Conservation (phyloP, 2,797 vertebrate species). For the Myoxocephalus aenaeus region DNA sequence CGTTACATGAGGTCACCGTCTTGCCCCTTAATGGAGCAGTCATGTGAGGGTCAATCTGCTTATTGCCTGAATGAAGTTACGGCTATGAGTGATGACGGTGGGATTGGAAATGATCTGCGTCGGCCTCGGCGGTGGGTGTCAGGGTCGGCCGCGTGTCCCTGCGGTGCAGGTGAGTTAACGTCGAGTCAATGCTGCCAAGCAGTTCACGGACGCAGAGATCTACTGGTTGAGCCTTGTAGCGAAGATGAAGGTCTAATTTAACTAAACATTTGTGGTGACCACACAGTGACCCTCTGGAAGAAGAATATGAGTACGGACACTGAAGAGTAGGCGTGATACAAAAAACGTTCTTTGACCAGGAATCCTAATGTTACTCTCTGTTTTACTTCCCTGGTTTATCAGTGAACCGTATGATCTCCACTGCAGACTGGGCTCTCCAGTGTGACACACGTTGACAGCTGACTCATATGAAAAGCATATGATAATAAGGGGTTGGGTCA, state of each 20-base stretch:
- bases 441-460: too few relatives aligned
- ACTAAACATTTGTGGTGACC: slow-evolving; percentile 15
- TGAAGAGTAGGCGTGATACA: too few relatives aligned
- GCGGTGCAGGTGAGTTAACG: slow-evolving; percentile 24
- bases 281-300: neutral
- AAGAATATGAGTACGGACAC: too few relatives aligned
- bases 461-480: too few relatives aligned
- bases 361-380: too few relatives aligned
- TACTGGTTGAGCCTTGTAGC: slow-evolving; percentile 27
- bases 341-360: too few relatives aligned
- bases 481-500: too few relatives aligned
- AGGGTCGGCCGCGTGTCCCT: slow-evolving; percentile 39
- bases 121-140: slow-evolving; percentile 32
- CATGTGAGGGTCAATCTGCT: slow-evolving; percentile 36
- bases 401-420: too few relatives aligned
- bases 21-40: slow-evolving; percentile 53
- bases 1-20: slow-evolving; percentile 53
- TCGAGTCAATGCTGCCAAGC: slow-evolving; percentile 52
- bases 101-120: slow-evolving; percentile 37
- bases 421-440: too few relatives aligned
- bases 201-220: slow-evolving; percentile 47
- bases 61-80: slow-evolving; percentile 25
- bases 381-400: too few relatives aligned
- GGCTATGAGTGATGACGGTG: slow-evolving; percentile 41
- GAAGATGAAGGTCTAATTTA: slow-evolving; percentile 39